These are phyloP conservation scores for Oreochromis mossambicus DNA, from an alignment of 2,797 vertebrate genomes.

Conservation along the genomic window DNA sequence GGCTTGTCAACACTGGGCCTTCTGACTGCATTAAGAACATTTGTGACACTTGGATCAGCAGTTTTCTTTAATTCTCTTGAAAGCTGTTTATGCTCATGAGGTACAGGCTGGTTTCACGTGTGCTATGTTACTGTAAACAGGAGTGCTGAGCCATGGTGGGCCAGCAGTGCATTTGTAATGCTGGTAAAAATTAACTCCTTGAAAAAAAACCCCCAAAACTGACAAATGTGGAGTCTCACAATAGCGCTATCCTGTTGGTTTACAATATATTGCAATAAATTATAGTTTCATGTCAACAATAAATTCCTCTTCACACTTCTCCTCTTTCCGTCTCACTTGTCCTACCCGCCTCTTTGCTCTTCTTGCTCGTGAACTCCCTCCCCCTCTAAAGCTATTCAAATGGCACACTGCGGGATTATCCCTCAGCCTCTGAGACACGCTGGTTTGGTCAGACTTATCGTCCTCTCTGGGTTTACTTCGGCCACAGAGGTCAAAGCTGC, in stretches of 20 bases:
- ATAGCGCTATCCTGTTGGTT: background rate
- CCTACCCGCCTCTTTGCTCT: constrained; percentile 48
- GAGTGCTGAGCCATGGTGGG: background rate
- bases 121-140: background rate
- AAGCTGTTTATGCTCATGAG: background rate
- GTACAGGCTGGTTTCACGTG: background rate
- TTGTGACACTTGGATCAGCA: background rate
- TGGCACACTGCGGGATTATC: constrained; percentile 79
- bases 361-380: constrained; percentile 33
- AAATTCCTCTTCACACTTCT: background rate
- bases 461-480: constrained; percentile 47
- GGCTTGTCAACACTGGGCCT: constrained; percentile 5
- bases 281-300: background rate
- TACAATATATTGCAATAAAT: background rate
- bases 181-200: background rate
- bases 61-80: background rate
- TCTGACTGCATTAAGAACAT: background rate
- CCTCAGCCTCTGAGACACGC: constrained; percentile 68
- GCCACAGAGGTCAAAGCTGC: constrained; percentile 42
- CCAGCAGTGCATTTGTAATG: background rate
- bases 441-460: constrained; percentile 56
- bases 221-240: background rate
- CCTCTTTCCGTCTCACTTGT: background rate
- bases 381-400: constrained; percentile 75
- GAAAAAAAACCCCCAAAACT: background rate